phyloP scores from a whole-genome alignment of 2,888 invertebrate species.

The Eristalis arbustorum region DNA sequence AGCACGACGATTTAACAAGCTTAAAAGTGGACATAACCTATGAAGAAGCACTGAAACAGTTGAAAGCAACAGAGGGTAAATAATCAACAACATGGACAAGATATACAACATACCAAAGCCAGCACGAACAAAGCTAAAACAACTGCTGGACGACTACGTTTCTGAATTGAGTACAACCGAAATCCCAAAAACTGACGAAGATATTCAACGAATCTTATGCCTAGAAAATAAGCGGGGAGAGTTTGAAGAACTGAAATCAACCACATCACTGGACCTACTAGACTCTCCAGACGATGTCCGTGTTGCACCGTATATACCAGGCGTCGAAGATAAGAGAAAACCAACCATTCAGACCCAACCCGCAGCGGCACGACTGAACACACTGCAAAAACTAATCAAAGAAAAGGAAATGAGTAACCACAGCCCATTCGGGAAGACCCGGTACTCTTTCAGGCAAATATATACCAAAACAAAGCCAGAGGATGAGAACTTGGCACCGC shows the following conservation, averaged over 20 bases:
- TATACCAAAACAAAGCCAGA: conserved; percentile 3
- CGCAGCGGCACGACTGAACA: conserved; percentile 64
- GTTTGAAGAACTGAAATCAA: conserved; percentile 66
- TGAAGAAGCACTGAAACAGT: conserved; percentile 76
- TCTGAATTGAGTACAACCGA: conserved; percentile 29
- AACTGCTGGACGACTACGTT: conserved; percentile 73
- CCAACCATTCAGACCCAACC: conserved; percentile 36
- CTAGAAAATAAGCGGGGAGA: conserved; percentile 49
- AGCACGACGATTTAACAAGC: conserved; percentile 47
- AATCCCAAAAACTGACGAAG: conserved; percentile 65
- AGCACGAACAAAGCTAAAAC: conserved; percentile 72
- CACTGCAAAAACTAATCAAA: conserved; percentile 62
- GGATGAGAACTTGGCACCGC: conserved; percentile 74
- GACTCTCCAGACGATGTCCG: conserved; percentile 72
- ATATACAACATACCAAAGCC: conserved; percentile 71
- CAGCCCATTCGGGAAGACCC: conserved; percentile 73
- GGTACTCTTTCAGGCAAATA: conserved; percentile 48
- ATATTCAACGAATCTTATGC: conserved; percentile 69
- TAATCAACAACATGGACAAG: conserved; percentile 74
- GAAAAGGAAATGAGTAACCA: conserved; percentile 64
- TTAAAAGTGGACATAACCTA: conserved; percentile 75
- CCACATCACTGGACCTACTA: conserved; percentile 72
- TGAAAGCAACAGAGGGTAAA: background rate
- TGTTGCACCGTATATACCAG: conserved; percentile 71
- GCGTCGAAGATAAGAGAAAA: conserved; percentile 64